These are phyloP conservation scores for Panzeria rudis DNA, from an alignment of 2,888 invertebrate genomes.

Conservation along the genomic window DNA sequence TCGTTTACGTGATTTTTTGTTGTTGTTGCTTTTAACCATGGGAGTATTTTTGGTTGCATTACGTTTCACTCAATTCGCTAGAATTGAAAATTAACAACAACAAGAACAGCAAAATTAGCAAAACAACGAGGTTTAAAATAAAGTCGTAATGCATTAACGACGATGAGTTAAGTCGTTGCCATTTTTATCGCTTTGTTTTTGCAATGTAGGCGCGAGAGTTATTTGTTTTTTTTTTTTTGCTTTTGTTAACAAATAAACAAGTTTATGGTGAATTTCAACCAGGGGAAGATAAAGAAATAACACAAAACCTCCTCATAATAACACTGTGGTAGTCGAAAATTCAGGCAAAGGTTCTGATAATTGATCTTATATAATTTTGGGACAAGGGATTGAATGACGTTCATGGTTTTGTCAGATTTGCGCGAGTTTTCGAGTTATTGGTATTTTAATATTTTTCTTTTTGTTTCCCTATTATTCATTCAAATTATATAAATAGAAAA, in stretches of 20 bases:
- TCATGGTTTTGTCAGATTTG: too few relatives aligned
- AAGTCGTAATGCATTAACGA: conserved; percentile 42
- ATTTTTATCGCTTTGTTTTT: conserved; percentile 16
- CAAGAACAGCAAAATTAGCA: conserved; percentile 11
- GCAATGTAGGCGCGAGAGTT: conserved; percentile 63
- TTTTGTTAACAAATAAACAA: background rate
- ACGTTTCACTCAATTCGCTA: conserved; percentile 50
- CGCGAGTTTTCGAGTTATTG: too few relatives aligned
- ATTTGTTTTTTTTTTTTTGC: conserved; percentile 11
- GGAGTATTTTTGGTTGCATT: conserved; percentile 57
- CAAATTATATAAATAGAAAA: too few relatives aligned
- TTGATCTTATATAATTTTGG: too few relatives aligned
- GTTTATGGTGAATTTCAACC: conserved; percentile 6
- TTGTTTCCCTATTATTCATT: too few relatives aligned
- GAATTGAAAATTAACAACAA: conserved; percentile 46
- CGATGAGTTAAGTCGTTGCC: conserved; percentile 53
- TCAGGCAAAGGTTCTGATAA: too few relatives aligned
- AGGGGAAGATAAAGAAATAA: conserved; percentile 8
- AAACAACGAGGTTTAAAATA: conserved; percentile 8
- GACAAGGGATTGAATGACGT: too few relatives aligned
- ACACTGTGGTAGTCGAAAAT: too few relatives aligned
- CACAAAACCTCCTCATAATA: conserved; percentile 39
- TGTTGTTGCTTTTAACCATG: conserved; percentile 44
- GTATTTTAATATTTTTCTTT: too few relatives aligned
- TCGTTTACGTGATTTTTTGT: background rate